These are phyloP conservation scores for Plotosus lineatus DNA, from an alignment of 2,113 vertebrate species.

Conservation along the genomic window DNA sequence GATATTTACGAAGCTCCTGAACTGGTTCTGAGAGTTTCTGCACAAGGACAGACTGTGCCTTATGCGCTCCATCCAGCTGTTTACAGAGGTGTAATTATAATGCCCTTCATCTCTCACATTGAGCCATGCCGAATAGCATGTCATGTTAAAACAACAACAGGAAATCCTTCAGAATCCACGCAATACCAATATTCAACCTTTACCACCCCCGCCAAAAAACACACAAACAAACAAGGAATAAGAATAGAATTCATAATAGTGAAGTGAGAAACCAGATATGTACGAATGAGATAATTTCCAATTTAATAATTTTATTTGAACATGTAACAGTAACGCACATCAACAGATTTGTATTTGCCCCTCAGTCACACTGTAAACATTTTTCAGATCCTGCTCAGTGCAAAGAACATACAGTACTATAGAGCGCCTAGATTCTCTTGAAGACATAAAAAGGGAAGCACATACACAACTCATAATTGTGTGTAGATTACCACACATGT, in stretches of 20 bases:
- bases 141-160: neutral
- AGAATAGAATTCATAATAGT: neutral
- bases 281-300: neutral
- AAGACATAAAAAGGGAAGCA: neutral
- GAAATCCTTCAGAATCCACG: neutral
- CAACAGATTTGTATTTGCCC: neutral
- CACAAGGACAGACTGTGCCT: neutral
- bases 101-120: constrained; percentile 23
- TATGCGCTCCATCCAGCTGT: constrained; percentile 12
- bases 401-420: neutral
- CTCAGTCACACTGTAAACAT: neutral
- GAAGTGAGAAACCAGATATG: neutral
- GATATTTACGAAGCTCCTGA: no score
- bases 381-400: neutral
- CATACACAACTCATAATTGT: neutral
- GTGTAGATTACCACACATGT: constrained; percentile 1
- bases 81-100: constrained; percentile 25
- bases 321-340: constrained; percentile 3
- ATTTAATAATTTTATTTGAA: constrained; percentile 15
- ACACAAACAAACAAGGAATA: neutral
- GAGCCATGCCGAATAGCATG: neutral
- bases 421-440: neutral
- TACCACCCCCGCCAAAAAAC: neutral
- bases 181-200: neutral
- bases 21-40: no score